phyloP scores from a whole-genome alignment of 2,113 vertebrate genomes.

The Helogale parvula region DNA sequence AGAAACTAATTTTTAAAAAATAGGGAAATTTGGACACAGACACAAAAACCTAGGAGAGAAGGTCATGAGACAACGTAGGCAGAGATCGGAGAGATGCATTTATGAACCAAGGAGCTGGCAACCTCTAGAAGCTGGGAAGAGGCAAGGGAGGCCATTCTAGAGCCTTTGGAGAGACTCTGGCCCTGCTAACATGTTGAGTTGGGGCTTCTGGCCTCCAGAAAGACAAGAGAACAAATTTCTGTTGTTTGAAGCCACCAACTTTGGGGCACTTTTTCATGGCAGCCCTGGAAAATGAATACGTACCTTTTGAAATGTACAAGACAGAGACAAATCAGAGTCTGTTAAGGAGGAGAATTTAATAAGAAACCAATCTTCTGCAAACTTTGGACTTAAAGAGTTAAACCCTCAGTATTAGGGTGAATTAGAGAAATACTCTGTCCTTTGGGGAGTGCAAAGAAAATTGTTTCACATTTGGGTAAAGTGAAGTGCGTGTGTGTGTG shows the following conservation, averaged over 20 bases:
- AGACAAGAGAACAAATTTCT: neutral
- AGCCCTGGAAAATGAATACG: neutral
- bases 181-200: neutral
- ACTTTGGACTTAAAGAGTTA: neutral
- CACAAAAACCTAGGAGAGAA: neutral
- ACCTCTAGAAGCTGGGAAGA: neutral
- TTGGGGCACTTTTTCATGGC: neutral
- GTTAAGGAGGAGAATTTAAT: neutral
- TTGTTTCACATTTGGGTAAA: neutral
- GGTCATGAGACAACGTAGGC: neutral
- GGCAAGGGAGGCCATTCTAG: neutral
- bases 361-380: neutral
- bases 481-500: neutral
- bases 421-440: neutral
- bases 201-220: neutral
- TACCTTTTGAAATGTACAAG: neutral
- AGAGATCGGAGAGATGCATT: neutral
- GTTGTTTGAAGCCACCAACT: neutral
- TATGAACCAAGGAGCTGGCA: neutral
- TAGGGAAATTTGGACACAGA: neutral
- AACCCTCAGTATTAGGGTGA: neutral
- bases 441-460: neutral
- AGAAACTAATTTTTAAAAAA: too few species aligned
- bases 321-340: neutral
- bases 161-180: neutral